Conservation (phyloP, 2,113 vertebrate species). For the Vireo altiloquus region DNA sequence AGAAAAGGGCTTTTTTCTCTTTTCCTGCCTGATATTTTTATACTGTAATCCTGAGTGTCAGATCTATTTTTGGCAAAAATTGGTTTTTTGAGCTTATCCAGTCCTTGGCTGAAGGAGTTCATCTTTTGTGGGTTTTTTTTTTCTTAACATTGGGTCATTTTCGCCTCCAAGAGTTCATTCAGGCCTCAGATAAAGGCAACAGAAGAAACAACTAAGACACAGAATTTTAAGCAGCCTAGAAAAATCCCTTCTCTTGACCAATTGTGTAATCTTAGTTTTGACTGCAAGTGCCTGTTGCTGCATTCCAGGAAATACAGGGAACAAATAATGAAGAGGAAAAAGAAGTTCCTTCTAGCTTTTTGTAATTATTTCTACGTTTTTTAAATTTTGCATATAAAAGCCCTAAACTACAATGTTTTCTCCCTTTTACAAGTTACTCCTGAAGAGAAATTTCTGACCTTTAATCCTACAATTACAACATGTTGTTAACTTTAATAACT, state of each 20-base stretch:
- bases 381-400: neutral
- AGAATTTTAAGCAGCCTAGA: conserved; percentile 47
- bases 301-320: neutral
- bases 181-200: neutral
- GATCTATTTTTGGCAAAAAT: neutral
- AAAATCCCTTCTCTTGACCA: neutral
- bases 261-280: neutral
- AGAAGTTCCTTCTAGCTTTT: neutral
- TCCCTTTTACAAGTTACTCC: neutral
- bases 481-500: neutral
- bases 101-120: neutral
- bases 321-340: neutral
- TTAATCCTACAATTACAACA: neutral
- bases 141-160: neutral
- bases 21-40: neutral
- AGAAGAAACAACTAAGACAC: neutral
- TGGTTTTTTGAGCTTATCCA: neutral
- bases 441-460: neutral
- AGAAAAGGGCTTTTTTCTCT: neutral
- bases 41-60: neutral
- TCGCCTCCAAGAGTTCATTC: neutral
- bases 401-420: neutral
- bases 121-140: neutral
- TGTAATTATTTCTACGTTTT: neutral
- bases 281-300: neutral